Conservation (phyloP, 2,797 vertebrate genomes). For the Meda fulgida region DNA sequence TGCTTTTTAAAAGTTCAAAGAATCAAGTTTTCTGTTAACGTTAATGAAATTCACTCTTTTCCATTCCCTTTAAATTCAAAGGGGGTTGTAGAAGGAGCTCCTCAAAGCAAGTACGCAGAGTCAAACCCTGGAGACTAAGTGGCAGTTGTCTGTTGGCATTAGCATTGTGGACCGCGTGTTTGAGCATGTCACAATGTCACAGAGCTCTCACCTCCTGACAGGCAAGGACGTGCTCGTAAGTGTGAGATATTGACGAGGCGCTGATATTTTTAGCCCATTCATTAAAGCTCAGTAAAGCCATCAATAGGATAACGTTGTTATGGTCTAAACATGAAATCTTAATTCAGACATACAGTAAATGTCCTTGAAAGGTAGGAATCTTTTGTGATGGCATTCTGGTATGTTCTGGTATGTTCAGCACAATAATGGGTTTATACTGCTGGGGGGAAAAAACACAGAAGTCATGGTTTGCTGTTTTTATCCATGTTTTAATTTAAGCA, state of each 20-base stretch:
- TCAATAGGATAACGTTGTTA: conserved; percentile 17
- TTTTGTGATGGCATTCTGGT: too few relatives aligned
- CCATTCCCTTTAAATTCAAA: not conserved
- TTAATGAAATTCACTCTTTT: not conserved
- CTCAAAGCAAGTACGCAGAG: conserved; percentile 1
- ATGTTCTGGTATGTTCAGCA: not conserved
- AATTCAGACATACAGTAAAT: not conserved
- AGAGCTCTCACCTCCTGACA: conserved; percentile 40
- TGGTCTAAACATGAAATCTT: conserved; percentile 7
- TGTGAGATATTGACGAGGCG: conserved; percentile 43
- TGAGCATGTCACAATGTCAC: conserved; percentile 44
- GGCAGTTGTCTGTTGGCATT: conserved; percentile 49
- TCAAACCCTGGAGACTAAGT: conserved; percentile 39
- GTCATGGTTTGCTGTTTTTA: too few relatives aligned
- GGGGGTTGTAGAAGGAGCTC: conserved; percentile 27
- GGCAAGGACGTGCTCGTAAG: conserved; percentile 19
- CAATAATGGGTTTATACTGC: not conserved
- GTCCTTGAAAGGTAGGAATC: not conserved
- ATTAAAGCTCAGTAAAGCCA: conserved; percentile 36
- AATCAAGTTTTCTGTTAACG: conserved; percentile 10
- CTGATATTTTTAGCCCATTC: conserved; percentile 53
- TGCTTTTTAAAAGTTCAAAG: not conserved
- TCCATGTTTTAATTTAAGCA: too few relatives aligned
- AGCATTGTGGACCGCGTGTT: conserved; percentile 41
- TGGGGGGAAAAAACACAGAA: not conserved